Evolutionary conservation across 1,140 invertebrate genomes (phyloP).

Genomic region (Papilio aristodemus): DNA sequence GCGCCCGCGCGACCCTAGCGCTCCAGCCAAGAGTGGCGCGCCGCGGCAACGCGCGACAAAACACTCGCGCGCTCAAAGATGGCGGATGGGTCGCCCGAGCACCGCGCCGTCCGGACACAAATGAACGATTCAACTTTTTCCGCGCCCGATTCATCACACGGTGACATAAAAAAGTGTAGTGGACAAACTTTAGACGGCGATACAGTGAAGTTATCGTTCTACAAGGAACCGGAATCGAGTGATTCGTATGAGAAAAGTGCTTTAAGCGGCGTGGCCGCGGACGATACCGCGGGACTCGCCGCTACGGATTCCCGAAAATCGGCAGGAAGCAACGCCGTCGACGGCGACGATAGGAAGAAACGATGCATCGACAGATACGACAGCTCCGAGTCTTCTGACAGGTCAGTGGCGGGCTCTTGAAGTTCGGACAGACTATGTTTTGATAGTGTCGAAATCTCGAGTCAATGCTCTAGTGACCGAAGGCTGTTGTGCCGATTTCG

Average conservation of each 20-base stretch:
- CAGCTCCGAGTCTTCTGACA: conserved; percentile 94
- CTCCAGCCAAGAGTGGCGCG: conserved; percentile 61
- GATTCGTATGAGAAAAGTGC: conserved; percentile 77
- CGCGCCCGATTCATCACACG: conserved; percentile 63
- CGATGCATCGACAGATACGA: conserved; percentile 92
- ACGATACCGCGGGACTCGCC: conserved; percentile 56
- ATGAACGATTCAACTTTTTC: conserved; percentile 76
- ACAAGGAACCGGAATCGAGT: conserved; percentile 69
- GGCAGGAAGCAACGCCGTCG: conserved; percentile 54
- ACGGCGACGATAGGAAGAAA: conserved; percentile 86
- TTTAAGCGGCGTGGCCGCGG: conserved; percentile 72
- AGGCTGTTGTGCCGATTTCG: conserved; percentile 71
- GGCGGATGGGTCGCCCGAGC: conserved; percentile 77
- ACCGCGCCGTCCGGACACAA: conserved; percentile 62
- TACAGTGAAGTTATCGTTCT: conserved; percentile 74
- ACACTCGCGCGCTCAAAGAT: conserved; percentile 79
- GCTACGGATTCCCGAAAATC: conserved; percentile 61
- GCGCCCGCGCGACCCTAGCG: conserved; percentile 63
- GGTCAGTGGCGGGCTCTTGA: conserved; percentile 80
- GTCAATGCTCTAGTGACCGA: conserved; percentile 79
- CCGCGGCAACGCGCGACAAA: conserved; percentile 71
- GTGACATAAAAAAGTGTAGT: conserved; percentile 79
- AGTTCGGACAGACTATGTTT: conserved; percentile 41
- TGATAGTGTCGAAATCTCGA: conserved; percentile 60
- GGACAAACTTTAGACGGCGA: conserved; percentile 60